Evolutionary conservation across 53 echinoderm and acorn worm genomes (phyloP).

Genomic region (Astropecten irregularis): DNA sequence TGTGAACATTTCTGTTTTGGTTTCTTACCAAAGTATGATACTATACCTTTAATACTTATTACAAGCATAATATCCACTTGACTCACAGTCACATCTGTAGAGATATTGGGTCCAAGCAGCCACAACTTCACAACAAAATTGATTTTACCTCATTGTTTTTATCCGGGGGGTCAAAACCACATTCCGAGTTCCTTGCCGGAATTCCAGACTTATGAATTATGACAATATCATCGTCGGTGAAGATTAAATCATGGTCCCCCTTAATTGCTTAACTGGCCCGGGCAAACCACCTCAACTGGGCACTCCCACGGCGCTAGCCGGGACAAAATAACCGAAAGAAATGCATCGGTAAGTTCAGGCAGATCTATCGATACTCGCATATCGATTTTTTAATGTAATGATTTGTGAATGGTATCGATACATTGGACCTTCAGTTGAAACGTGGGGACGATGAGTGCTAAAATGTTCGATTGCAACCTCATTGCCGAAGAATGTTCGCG

Average conservation of each 20-base stretch:
- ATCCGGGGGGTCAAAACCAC: too few species aligned
- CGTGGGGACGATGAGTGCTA: too few species aligned
- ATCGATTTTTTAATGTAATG: not conserved
- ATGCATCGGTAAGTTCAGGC: not conserved
- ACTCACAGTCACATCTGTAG: too few species aligned
- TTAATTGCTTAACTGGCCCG: constrained; percentile 41
- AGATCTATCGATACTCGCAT: not conserved
- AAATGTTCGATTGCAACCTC: too few species aligned
- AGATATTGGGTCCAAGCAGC: too few species aligned
- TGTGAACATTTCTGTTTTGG: too few species aligned
- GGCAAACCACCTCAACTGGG: constrained; percentile 27
- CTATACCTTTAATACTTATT: too few species aligned
- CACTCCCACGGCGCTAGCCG: not conserved
- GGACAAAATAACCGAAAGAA: not conserved
- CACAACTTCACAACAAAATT: too few species aligned
- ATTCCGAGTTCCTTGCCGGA: not conserved
- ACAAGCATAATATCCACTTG: too few species aligned
- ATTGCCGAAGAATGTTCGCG: too few species aligned
- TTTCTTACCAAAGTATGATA: too few species aligned
- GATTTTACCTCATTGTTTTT: too few species aligned
- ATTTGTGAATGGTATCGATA: not conserved
- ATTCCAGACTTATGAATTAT: constrained; percentile 39
- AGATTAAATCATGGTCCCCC: constrained; percentile 22
- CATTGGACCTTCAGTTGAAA: not conserved
- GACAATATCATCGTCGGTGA: constrained; percentile 48